Conservation (phyloP, 2,113 vertebrate genomes). For the Tachycineta bicolor region DNA sequence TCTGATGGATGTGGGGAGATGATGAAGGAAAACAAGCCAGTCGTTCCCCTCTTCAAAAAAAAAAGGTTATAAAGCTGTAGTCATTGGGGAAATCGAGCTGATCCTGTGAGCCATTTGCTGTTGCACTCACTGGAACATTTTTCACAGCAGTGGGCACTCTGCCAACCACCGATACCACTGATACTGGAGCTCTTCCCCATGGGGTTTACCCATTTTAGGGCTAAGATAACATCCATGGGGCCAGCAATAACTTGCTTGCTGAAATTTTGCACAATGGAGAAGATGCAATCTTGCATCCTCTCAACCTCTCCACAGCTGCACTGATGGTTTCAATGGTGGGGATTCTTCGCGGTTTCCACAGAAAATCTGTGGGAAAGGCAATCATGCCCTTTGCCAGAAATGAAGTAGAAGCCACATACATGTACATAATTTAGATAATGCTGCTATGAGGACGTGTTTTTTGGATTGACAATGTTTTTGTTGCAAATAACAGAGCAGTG, state of each 20-base stretch:
- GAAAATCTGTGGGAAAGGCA: conserved; percentile 1
- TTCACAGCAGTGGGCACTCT: not conserved
- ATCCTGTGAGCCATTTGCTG: not conserved
- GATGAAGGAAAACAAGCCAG: not conserved
- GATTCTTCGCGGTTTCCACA: not conserved
- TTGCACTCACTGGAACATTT: not conserved
- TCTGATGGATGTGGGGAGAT: not conserved
- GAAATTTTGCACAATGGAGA: not conserved
- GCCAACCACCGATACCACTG: not conserved
- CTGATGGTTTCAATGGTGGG: not conserved
- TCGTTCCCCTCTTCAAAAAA: not conserved
- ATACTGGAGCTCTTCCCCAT: not conserved
- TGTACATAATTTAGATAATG: not conserved
- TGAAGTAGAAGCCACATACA: not conserved
- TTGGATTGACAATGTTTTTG: not conserved
- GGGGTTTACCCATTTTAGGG: not conserved
- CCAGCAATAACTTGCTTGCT: not conserved
- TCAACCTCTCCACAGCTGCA: not conserved
- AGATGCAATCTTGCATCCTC: not conserved
- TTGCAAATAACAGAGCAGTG: not conserved
- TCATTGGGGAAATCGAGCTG: not conserved
- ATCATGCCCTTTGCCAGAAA: not conserved
- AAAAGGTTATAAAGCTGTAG: not conserved
- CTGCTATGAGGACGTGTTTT: not conserved
- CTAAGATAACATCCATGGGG: not conserved